Evolutionary conservation across 2,888 invertebrate species (phyloP).

Genomic region (Pristionchus exspectatus): DNA sequence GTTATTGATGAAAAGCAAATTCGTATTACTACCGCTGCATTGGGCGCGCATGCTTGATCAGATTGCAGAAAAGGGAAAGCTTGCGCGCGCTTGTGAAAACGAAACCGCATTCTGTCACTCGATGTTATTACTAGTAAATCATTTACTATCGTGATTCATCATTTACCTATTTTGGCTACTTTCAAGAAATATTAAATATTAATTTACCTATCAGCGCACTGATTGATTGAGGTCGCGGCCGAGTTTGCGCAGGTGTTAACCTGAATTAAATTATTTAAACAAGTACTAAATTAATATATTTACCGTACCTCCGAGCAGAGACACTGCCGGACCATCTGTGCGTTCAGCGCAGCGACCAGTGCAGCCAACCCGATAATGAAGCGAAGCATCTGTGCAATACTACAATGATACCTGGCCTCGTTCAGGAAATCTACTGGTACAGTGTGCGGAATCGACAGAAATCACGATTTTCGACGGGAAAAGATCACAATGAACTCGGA

Average conservation of each 20-base stretch:
- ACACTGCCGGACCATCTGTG: slow-evolving; percentile 48
- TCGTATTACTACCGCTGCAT: not conserved
- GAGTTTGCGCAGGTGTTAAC: not conserved
- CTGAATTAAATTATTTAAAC: not conserved
- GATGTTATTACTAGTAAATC: not conserved
- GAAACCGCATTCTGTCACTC: not conserved
- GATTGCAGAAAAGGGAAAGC: not conserved
- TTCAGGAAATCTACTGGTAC: not conserved
- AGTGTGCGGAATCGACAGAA: too few species aligned
- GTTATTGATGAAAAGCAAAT: too few species aligned
- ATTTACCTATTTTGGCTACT: too few species aligned
- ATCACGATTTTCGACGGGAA: too few species aligned
- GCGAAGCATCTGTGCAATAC: not conserved
- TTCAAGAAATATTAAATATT: too few species aligned
- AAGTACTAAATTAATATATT: not conserved
- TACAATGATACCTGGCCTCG: too few species aligned
- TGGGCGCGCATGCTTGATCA: not conserved
- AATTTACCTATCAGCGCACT: slow-evolving; percentile 16
- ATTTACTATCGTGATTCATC: too few species aligned
- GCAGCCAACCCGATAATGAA: not conserved
- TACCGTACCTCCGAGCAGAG: slow-evolving; percentile 36
- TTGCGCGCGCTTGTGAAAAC: not conserved
- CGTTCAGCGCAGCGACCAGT: not conserved
- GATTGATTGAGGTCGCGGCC: not conserved
- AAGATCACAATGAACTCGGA: too few species aligned